Base-by-base conservation (phyloP, 2,113 vertebrate species). In the Aptenodytes forsteri region DNA sequence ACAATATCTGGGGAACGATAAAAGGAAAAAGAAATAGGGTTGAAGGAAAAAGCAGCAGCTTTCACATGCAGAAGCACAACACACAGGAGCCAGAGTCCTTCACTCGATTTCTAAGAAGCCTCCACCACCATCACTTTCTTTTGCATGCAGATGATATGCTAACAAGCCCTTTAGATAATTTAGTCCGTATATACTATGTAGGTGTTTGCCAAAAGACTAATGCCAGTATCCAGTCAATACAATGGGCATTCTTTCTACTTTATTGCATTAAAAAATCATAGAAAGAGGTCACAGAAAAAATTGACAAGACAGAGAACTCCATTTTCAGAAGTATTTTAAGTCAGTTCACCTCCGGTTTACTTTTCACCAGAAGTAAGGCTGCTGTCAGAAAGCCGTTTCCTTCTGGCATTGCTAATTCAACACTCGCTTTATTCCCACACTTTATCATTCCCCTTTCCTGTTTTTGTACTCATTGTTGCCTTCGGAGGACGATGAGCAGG, bases 361-460 rank as follows among this genome's bases (percentile, higher is more conserved):
- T 93, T 86, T 65, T 38, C n/a, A 64, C 5, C 70, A 86, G 69
- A 34, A 90, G 42, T 72, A 81, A 90, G 21, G 36, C 61, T 87
- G 52, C 26, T 0, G 0, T 80, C 79, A 90, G 66, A 77, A 62
- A 78, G 67, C 16, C 3, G 4, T 61, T 97, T 93, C 94, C 92
- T 95, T 42, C 56, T 82, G 72, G 72, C 64, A 38, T 3, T 44
- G 80, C 76, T 55, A 90, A 83, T 50, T 83, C 72, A 78, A 85
- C 16, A 8, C 72, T 94, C 17, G 0, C 72, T 75, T 22, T 23
- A 91, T 80, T 96, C 86, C 64, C 64, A 73, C 71, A 90, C 67
- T 90, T 93, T 77, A 73, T 93, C 91, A 78, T 47, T 81, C 80
- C 59, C 47, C 21, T 34, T 97, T 97, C 96, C 92, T 96, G 90